Percentiles rank a stretch among this genome's conserved stretches.
phyloP scores from a whole-genome alignment of 35 echinoderm and acorn worm species.

The Heliocidaris tuberculata region DNA sequence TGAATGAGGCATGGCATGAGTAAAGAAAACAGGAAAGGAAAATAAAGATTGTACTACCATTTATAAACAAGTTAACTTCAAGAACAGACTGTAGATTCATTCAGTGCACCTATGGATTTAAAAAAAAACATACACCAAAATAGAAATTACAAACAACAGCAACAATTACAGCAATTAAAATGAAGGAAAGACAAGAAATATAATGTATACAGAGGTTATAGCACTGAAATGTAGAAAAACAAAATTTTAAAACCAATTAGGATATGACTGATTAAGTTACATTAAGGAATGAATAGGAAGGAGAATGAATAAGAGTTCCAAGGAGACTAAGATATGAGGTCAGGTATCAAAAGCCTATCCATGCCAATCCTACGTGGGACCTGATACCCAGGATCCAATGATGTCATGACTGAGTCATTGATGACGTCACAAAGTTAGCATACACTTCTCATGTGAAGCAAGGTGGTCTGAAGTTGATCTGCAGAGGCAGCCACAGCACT shows the following conservation, averaged over 20 bases:
- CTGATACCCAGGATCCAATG: not conserved
- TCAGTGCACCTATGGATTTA: too few species aligned
- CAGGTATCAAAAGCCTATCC: constrained; percentile 1
- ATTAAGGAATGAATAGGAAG: not conserved
- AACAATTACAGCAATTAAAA: not conserved
- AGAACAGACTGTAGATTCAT: too few species aligned
- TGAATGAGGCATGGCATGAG: too few species aligned
- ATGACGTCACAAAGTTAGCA: not conserved
- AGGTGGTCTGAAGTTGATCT: not conserved
- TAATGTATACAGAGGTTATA: not conserved
- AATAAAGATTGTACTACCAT: too few species aligned
- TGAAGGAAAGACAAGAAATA: not conserved
- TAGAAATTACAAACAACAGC: too few species aligned
- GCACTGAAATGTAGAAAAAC: not conserved
- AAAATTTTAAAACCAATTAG: not conserved
- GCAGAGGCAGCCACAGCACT: not conserved
- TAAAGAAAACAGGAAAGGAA: too few species aligned
- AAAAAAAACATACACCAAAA: too few species aligned
- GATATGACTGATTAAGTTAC: not conserved
- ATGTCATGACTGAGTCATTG: not conserved
- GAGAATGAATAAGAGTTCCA: not conserved
- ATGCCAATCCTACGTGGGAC: not conserved
- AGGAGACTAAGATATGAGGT: not conserved
- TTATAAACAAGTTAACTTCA: too few species aligned
- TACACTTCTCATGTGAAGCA: not conserved